These are phyloP conservation scores for Bemisia tabaci DNA, from an alignment of 1,140 invertebrate genomes.

Conservation along the genomic window DNA sequence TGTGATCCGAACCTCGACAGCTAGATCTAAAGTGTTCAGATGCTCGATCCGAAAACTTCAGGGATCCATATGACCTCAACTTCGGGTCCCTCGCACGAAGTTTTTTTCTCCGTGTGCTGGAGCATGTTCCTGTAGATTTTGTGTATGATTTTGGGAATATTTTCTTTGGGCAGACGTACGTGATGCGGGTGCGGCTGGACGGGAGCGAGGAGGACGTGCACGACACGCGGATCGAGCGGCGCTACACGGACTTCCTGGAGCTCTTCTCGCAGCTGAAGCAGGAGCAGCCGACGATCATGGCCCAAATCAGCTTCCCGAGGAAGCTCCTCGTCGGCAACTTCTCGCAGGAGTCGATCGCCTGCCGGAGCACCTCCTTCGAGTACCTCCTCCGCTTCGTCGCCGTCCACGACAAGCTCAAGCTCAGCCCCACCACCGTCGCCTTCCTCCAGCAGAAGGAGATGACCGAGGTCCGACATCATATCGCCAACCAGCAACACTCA, in stretches of 20 bases:
- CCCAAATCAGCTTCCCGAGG: constrained; percentile 49
- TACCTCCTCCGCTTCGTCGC: constrained; percentile 19
- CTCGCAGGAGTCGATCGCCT: constrained; percentile 49
- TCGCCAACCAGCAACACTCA: constrained; percentile 43
- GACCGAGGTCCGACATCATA: constrained; percentile 37
- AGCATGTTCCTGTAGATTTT: too few relatives aligned
- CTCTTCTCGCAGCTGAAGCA: constrained; percentile 47
- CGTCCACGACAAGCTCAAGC: not conserved
- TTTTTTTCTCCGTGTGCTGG: too few relatives aligned
- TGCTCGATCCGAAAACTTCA: too few relatives aligned
- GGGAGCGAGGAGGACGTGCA: constrained; percentile 36
- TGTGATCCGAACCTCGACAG: too few relatives aligned
- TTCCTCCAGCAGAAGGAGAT: not conserved
- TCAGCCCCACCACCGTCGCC: not conserved
- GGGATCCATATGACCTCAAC: too few relatives aligned
- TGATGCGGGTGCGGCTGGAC: constrained; percentile 29
- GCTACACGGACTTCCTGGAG: constrained; percentile 61
- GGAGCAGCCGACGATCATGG: constrained; percentile 41
- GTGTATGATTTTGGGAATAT: too few relatives aligned
- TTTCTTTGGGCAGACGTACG: not conserved
- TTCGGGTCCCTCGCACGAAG: too few relatives aligned
- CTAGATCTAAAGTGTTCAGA: too few relatives aligned
- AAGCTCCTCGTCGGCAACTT: constrained; percentile 64
- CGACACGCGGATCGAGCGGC: constrained; percentile 48
- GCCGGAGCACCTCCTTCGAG: constrained; percentile 55